Evolutionary conservation across 2,797 vertebrate species (phyloP), one percentile per base, ranked within the genome.

Genomic region (Xenentodon cancila): DNA sequence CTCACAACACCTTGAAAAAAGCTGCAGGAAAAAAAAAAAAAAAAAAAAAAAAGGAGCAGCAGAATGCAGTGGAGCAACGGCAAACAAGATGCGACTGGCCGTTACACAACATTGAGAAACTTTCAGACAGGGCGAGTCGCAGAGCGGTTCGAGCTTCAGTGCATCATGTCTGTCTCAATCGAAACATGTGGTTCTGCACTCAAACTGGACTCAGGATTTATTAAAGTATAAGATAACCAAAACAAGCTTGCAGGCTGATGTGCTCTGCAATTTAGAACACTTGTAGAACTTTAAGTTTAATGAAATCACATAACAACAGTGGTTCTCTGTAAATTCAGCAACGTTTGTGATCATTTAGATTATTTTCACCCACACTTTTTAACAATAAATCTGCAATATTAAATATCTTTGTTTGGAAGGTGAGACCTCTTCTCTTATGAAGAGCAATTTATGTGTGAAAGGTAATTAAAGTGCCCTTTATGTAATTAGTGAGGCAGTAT

Each of bases 81-180:
- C 71, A 54, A 69, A 80, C 72, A 59, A 63, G 68, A 67, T 27
- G 64, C 7, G 69, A 78, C 49, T 1, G n/a, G 30, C 57, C 22
- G 62, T 75, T 79, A 77, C 0, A 17, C 68, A 75, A 80, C 64
- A 67, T 37, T 19, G 34, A 55, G 40, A 52, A 46, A 9, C 67
- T 27, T 61, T 32, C 3, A 34, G 32, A 11, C 32, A 9, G 7
- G 32, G 32, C 32, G 7, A 66, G 65, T 45, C 12, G 44, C 43
- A 27, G 19, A 66, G 8, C 46, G 32, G 15, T 30, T 16, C 19
- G 48, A 73, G 53, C 66, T 34, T 62, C 34, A 34, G 9, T 47
- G 12, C 30, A 47, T 5, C 3, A 25, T 25, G 30, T 44, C 56
- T 37, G 32, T 32, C 11, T 37, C 9, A 37, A 12, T 37, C 34